Conservation (phyloP, 2,888 invertebrate genomes). For the Nasonia oneida region DNA sequence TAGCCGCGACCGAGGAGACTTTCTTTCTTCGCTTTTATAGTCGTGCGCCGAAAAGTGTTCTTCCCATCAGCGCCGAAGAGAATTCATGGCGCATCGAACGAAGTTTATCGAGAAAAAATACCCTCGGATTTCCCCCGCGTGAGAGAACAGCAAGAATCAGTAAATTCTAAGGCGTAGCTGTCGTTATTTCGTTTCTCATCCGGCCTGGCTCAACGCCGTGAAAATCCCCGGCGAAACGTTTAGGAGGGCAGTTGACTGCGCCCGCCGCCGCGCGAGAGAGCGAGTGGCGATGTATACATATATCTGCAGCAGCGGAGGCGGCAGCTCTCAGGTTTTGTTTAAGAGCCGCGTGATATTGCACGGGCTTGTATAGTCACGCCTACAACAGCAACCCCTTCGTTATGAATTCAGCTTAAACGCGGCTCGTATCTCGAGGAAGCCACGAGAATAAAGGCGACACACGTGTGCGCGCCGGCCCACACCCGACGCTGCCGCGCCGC, state of each 20-base stretch:
- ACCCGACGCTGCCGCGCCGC: background rate
- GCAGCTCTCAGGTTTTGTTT: constrained; percentile 21
- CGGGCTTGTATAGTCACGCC: background rate
- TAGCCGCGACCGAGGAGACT: background rate
- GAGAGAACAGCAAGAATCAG: constrained; percentile 11
- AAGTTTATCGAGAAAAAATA: background rate
- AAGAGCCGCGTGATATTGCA: constrained; percentile 38
- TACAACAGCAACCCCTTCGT: constrained; percentile 34
- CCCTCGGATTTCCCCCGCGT: too few relatives aligned
- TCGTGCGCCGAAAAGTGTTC: background rate
- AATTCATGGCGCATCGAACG: background rate
- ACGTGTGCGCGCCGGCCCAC: background rate
- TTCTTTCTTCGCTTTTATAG: too few relatives aligned
- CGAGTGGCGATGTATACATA: background rate
- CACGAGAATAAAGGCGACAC: background rate
- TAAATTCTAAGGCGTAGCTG: constrained; percentile 26
- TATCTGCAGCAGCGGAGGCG: background rate
- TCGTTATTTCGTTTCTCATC: constrained; percentile 25
- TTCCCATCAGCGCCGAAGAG: background rate
- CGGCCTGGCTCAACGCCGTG: background rate
- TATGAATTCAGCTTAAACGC: constrained; percentile 55
- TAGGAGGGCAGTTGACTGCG: constrained; percentile 31
- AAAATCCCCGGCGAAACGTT: constrained; percentile 14
- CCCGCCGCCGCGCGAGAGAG: background rate
- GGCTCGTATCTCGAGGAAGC: constrained; percentile 31